These are phyloP conservation scores for Bos indicus DNA, from an alignment of 2,113 vertebrate species.

Conservation along the genomic window DNA sequence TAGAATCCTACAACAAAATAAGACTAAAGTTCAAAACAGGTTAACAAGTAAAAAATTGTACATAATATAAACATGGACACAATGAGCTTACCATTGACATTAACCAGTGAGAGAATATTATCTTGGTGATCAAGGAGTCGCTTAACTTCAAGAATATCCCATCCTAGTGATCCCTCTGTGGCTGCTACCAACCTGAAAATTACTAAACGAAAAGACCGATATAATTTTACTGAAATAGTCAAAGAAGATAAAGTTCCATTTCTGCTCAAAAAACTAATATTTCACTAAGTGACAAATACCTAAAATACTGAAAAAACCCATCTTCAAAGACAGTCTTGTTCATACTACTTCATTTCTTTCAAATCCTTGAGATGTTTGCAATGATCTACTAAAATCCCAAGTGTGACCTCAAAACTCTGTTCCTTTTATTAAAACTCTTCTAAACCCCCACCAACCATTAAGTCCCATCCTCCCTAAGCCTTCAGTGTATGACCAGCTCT, in stretches of 20 bases:
- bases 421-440: neutral
- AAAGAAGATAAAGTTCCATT: conserved; percentile 23
- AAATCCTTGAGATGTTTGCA: neutral
- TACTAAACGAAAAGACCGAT: conserved; percentile 78
- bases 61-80: neutral
- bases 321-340: neutral
- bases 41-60: neutral
- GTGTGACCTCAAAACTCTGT: neutral
- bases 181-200: conserved; percentile 88
- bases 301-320: neutral
- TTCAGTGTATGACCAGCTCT: neutral
- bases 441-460: neutral
- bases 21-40: neutral
- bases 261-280: conserved; percentile 30
- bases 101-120: conserved; percentile 90
- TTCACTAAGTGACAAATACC: conserved; percentile 27
- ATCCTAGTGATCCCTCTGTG: conserved; percentile 74
- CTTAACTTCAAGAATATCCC: conserved; percentile 83
- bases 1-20: neutral
- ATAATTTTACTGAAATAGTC: conserved; percentile 37
- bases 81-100: conserved; percentile 85
- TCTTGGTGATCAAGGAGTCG: conserved; percentile 91
- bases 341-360: neutral
- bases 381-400: neutral
- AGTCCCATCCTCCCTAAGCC: neutral